phyloP scores from a whole-genome alignment of 23 tunicate genomes.

The Ascidia mentula region DNA sequence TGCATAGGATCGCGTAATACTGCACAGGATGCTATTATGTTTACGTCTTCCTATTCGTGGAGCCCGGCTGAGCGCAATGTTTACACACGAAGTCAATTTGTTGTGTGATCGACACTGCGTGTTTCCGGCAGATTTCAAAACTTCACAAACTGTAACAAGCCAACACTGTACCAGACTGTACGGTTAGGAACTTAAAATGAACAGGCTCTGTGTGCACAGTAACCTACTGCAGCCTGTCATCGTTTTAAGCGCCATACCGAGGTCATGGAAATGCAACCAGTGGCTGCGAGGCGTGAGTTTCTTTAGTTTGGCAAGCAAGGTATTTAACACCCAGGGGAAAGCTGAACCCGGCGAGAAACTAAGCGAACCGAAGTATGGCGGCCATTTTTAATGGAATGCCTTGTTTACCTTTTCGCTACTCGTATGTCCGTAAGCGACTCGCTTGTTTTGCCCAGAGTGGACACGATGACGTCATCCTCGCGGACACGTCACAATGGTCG shows the following conservation, averaged over 20 bases:
- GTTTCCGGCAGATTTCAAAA: conserved; percentile 11
- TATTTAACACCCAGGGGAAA: too few species aligned
- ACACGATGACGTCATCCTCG: background rate
- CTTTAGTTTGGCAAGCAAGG: too few species aligned
- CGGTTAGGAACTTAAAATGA: background rate
- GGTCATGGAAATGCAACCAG: background rate
- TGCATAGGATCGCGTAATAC: too few species aligned
- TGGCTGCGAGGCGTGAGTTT: too few species aligned
- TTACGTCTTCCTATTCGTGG: too few species aligned
- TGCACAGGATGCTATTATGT: too few species aligned
- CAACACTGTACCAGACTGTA: too few species aligned
- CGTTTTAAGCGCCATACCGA: background rate
- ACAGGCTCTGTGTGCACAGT: background rate
- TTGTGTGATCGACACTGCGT: too few species aligned
- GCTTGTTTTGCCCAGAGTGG: background rate
- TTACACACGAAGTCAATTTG: too few species aligned
- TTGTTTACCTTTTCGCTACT: background rate
- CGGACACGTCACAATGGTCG: conserved; percentile 8
- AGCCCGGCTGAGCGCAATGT: too few species aligned
- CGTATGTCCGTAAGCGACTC: background rate
- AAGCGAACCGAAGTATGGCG: background rate
- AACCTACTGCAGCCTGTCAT: background rate
- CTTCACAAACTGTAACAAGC: too few species aligned
- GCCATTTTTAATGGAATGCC: background rate
- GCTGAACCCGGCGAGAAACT: too few species aligned